Percentiles rank a stretch among this genome's conserved stretches.
phyloP scores from a whole-genome alignment of 2,888 invertebrate species.

The Frankliniella fusca region DNA sequence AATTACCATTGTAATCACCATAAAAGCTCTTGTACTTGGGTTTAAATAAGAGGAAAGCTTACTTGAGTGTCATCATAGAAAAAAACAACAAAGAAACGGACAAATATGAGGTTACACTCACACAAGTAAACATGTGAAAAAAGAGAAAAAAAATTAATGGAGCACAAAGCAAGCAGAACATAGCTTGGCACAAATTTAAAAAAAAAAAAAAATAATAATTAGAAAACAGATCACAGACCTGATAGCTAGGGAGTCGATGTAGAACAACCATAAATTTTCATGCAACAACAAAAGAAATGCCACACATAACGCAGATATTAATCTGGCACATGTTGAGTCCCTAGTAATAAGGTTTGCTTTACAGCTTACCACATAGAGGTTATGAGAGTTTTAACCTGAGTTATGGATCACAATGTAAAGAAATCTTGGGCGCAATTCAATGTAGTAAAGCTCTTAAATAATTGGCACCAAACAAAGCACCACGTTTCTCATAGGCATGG shows the following conservation, averaged over 20 bases:
- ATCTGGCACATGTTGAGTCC: neutral
- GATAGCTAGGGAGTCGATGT: neutral
- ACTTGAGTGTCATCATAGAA: too few species aligned
- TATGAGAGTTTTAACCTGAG: conserved; percentile 13
- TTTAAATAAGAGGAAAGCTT: too few species aligned
- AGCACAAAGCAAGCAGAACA: neutral
- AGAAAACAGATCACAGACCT: conserved; percentile 16
- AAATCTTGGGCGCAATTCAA: neutral
- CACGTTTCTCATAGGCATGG: neutral
- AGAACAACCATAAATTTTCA: neutral
- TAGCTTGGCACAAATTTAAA: neutral
- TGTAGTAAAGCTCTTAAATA: neutral
- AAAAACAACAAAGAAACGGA: too few species aligned
- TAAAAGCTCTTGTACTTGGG: too few species aligned
- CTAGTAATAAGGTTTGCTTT: neutral
- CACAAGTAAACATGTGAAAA: neutral
- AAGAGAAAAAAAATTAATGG: neutral
- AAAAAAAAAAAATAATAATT: neutral
- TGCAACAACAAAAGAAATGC: neutral
- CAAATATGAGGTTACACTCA: neutral
- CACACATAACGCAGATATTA: neutral
- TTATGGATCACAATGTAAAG: neutral
- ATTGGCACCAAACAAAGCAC: neutral
- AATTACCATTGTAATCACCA: too few species aligned
- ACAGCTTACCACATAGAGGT: neutral